These are phyloP conservation scores for Therioaphis trifolii DNA, from an alignment of 2,888 invertebrate genomes.

Conservation along the genomic window DNA sequence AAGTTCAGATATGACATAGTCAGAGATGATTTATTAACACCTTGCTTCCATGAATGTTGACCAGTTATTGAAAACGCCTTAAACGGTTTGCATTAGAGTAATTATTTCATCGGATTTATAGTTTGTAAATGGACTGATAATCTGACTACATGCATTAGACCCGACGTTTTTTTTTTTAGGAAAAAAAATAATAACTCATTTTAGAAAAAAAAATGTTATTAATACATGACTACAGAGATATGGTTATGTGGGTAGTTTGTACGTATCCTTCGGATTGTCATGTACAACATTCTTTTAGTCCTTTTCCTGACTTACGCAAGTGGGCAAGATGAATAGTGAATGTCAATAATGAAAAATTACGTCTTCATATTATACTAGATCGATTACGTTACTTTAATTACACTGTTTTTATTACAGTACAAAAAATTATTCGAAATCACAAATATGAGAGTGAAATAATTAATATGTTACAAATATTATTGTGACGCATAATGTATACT, in stretches of 20 bases:
- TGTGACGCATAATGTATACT: not conserved
- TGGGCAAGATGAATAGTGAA: constrained; percentile 29
- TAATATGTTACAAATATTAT: not conserved
- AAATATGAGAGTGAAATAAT: not conserved
- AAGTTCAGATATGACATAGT: constrained; percentile 35
- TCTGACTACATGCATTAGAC: constrained; percentile 16
- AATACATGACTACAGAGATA: constrained; percentile 14
- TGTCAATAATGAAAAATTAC: constrained; percentile 39
- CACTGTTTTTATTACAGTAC: constrained; percentile 7
- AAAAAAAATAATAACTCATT: constrained; percentile 51
- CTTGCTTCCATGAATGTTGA: constrained; percentile 45
- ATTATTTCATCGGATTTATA: constrained; percentile 52
- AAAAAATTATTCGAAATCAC: constrained; percentile 6
- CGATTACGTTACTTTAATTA: constrained; percentile 12
- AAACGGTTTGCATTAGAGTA: constrained; percentile 47
- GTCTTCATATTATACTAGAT: not conserved
- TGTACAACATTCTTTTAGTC: constrained; percentile 46
- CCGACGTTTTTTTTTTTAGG: constrained; percentile 26
- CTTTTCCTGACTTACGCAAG: constrained; percentile 48
- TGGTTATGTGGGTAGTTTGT: not conserved
- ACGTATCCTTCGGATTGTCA: constrained; percentile 51
- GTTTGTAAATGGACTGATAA: constrained; percentile 48
- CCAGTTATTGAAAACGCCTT: constrained; percentile 60
- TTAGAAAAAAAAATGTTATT: constrained; percentile 28
- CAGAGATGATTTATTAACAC: constrained; percentile 49